Evolutionary conservation across 2,113 vertebrate species (phyloP).

Genomic region (Pithys albifrons): DNA sequence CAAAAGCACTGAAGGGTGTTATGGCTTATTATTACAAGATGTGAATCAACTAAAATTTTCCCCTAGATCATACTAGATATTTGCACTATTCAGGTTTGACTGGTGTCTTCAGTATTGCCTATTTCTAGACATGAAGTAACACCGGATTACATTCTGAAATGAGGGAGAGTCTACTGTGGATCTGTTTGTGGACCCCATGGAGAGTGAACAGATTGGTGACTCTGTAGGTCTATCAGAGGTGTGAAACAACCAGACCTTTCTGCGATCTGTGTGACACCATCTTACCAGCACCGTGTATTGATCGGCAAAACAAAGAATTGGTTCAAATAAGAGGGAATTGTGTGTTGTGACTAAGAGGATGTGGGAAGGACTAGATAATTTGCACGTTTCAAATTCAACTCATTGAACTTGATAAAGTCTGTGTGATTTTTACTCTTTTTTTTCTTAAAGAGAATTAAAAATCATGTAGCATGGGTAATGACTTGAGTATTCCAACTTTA

Average conservation of each 20-base stretch:
- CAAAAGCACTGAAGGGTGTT: background rate
- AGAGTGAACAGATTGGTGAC: background rate
- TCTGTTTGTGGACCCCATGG: background rate
- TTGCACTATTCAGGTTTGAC: background rate
- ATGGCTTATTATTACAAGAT: background rate
- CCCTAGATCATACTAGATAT: background rate
- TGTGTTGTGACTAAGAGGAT: background rate
- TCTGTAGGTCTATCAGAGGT: background rate
- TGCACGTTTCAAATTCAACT: background rate
- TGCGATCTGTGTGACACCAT: background rate
- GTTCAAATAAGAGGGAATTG: background rate
- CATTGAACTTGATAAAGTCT: background rate
- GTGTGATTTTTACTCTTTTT: background rate
- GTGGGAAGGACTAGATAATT: background rate
- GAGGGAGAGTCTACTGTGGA: background rate
- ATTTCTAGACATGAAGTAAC: background rate
- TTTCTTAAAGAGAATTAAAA: background rate
- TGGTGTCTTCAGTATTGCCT: background rate
- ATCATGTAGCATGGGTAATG: rapidly evolving
- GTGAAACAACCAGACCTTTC: background rate
- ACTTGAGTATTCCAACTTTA: background rate
- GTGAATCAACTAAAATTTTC: background rate
- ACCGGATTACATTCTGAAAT: background rate
- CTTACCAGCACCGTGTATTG: background rate
- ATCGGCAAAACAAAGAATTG: background rate